Evolutionary conservation across 2,888 invertebrate species (phyloP).

Genomic region (Glaucopsyche alexis): DNA sequence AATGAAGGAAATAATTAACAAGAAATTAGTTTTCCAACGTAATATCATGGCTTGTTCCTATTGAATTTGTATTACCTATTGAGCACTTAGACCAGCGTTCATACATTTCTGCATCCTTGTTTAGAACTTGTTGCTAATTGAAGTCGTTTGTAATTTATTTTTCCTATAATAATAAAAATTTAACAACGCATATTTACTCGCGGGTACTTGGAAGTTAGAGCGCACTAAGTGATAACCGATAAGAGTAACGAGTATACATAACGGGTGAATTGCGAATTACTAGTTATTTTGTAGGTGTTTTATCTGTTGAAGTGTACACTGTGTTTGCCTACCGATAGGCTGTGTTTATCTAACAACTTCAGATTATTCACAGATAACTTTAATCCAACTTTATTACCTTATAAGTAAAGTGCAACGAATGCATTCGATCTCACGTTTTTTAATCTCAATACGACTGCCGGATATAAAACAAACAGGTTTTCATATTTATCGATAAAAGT

Average conservation of each 20-base stretch:
- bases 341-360: not conserved
- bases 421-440: not conserved
- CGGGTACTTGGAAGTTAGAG: not conserved
- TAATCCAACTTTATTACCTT: not conserved
- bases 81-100: no score
- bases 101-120: no score
- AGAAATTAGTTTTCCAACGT: no score
- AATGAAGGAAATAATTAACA: no score
- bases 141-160: not conserved
- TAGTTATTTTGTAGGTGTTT: not conserved
- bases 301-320: not conserved
- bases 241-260: not conserved
- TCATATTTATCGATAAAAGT: constrained; percentile 21
- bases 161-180: not conserved
- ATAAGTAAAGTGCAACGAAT: not conserved
- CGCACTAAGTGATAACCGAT: constrained; percentile 10
- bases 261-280: not conserved
- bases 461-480: constrained; percentile 23
- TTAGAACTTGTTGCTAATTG: no score
- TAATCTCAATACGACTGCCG: not conserved
- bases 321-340: not conserved
- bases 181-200: not conserved
- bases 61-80: no score
- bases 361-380: not conserved
- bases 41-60: no score